phyloP scores from a whole-genome alignment of 2,113 vertebrate genomes.

The Hippocampus mohnikei region DNA sequence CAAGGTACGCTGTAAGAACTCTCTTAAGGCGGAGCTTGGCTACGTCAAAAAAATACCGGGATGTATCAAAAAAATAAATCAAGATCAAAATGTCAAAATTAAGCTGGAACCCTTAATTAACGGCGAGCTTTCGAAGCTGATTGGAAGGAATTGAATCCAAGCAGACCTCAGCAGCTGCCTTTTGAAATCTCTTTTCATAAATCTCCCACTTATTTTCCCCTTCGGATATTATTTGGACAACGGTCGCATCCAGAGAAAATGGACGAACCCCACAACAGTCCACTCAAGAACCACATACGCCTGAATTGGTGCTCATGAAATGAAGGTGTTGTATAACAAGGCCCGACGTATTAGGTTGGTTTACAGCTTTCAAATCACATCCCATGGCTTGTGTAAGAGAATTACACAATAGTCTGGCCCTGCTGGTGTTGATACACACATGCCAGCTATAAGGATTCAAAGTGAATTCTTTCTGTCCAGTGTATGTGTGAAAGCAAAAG shows the following conservation, averaged over 20 bases:
- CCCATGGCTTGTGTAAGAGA: slow-evolving; percentile 48
- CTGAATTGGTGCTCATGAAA: background rate
- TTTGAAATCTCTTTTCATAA: background rate
- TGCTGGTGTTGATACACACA: slow-evolving; percentile 9
- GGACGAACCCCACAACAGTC: background rate
- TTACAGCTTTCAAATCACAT: slow-evolving; percentile 26
- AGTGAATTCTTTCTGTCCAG: background rate
- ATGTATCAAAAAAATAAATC: background rate
- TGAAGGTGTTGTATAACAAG: background rate
- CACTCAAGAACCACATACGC: background rate
- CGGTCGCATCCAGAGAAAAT: background rate
- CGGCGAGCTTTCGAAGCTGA: background rate
- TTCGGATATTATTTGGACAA: background rate
- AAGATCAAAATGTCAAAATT: background rate
- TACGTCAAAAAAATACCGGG: background rate
- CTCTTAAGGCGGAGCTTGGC: background rate
- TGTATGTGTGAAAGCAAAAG: background rate
- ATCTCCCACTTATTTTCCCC: background rate
- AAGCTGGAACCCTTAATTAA: background rate
- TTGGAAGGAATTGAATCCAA: background rate
- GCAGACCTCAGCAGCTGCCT: background rate
- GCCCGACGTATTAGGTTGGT: background rate
- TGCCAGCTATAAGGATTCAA: background rate
- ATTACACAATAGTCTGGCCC: slow-evolving; percentile 44
- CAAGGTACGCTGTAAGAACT: background rate